These are phyloP conservation scores for Dasysyrphus albostriatus DNA, from an alignment of 2,888 invertebrate species.

Conservation along the genomic window DNA sequence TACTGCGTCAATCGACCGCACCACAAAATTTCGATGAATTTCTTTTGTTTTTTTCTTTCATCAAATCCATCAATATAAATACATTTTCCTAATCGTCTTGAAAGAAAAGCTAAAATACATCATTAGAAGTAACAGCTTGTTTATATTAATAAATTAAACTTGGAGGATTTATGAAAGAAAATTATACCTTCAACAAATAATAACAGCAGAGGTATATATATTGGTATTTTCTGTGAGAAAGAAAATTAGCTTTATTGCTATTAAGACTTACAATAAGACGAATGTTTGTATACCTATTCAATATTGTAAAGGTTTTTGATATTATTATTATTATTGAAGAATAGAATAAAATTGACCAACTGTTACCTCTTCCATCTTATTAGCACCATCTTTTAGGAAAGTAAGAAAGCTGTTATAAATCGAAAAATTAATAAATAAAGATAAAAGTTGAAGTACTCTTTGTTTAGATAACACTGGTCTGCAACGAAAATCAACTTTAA, in stretches of 20 bases:
- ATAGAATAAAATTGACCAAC: background rate
- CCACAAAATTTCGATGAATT: background rate
- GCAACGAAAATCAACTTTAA: no score
- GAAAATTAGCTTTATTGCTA: background rate
- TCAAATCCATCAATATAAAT: background rate
- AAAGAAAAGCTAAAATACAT: background rate
- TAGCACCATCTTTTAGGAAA: background rate
- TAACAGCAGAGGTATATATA: background rate
- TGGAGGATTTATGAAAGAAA: background rate
- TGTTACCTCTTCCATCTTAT: background rate
- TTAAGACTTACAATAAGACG: background rate
- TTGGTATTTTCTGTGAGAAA: background rate
- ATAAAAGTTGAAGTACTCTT: no score
- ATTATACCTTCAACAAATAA: background rate
- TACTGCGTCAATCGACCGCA: background rate
- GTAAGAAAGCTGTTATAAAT: background rate
- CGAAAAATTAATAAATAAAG: no score
- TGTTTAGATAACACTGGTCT: no score
- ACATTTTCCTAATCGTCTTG: background rate
- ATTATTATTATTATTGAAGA: background rate
- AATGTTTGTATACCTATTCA: no score
- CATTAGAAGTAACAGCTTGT: slow-evolving; percentile 8
- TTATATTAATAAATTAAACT: background rate
- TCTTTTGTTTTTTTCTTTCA: background rate
- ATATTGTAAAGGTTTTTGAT: background rate